Evolutionary conservation across 2,113 vertebrate species (phyloP).

Genomic region (Carlito syrichta): DNA sequence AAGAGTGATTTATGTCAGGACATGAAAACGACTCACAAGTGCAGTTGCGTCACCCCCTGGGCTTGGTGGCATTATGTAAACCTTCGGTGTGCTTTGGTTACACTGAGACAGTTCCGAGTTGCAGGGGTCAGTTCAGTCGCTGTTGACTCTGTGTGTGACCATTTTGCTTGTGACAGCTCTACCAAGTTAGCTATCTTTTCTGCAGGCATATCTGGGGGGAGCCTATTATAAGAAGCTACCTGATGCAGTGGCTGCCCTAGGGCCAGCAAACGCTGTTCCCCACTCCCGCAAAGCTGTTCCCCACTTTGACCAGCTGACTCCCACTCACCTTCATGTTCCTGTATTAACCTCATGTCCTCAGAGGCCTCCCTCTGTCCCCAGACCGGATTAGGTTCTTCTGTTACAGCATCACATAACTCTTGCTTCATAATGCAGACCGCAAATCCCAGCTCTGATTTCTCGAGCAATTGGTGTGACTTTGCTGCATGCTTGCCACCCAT

Average conservation of each 20-base stretch:
- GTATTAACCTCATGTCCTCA: not conserved
- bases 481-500: not conserved
- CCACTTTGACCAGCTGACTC: too few relatives aligned
- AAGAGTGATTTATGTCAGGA: not conserved
- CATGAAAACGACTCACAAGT: not conserved
- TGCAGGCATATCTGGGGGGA: not conserved
- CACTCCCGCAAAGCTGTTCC: not conserved
- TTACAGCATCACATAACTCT: fast-evolving
- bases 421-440: not conserved
- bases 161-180: fast-evolving
- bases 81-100: not conserved
- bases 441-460: not conserved
- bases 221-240: too few relatives aligned
- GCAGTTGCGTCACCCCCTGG: too few relatives aligned
- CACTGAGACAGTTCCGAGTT: not conserved
- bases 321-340: fast-evolving
- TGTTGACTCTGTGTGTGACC: not conserved
- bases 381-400: not conserved
- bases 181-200: not conserved
- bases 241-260: too few relatives aligned
- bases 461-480: fast-evolving
- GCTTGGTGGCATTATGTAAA: too few relatives aligned
- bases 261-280: not conserved
- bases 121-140: not conserved
- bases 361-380: not conserved